A percentile compares a stretch with the other conserved stretches of the same genome.
These are phyloP conservation scores for Rhaphigaster nebulosa DNA, from an alignment of 2,888 invertebrate genomes.

Conservation along the genomic window DNA sequence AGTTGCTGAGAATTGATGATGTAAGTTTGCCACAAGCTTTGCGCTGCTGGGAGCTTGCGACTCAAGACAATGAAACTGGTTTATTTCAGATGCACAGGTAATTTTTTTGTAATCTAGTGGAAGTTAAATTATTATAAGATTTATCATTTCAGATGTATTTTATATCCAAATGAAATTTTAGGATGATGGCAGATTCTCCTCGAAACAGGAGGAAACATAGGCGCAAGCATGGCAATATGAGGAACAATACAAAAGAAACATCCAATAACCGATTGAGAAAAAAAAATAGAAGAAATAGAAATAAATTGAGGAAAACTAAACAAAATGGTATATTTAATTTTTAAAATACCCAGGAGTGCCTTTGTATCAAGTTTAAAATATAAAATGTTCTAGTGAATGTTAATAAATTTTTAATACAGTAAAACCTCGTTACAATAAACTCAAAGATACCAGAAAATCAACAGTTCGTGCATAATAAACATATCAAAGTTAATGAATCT, in stretches of 20 bases:
- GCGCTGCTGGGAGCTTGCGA: constrained; percentile 84
- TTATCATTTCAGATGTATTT: neutral
- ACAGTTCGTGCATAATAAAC: no score
- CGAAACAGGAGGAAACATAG: constrained; percentile 64
- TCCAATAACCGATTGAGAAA: constrained; percentile 59
- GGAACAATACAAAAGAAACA: constrained; percentile 55
- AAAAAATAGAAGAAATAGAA: constrained; percentile 66
- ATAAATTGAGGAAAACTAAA: constrained; percentile 66
- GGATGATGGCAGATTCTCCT: constrained; percentile 67
- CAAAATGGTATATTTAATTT: constrained; percentile 65
- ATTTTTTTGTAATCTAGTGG: neutral
- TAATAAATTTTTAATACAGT: no score
- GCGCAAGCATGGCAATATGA: constrained; percentile 58
- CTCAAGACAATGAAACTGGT: constrained; percentile 44
- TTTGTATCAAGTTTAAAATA: no score
- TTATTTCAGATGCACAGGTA: constrained; percentile 51
- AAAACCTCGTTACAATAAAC: no score
- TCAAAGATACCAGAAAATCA: no score
- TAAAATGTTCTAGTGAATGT: no score
- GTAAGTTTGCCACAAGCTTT: constrained; percentile 87
- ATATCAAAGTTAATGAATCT: no score
- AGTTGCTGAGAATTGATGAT: constrained; percentile 85
- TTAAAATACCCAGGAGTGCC: no score
- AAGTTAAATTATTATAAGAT: neutral
- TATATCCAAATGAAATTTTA: constrained; percentile 48